Evolutionary conservation across 1,140 invertebrate species (phyloP).

Genomic region (Leptinotarsa texana): DNA sequence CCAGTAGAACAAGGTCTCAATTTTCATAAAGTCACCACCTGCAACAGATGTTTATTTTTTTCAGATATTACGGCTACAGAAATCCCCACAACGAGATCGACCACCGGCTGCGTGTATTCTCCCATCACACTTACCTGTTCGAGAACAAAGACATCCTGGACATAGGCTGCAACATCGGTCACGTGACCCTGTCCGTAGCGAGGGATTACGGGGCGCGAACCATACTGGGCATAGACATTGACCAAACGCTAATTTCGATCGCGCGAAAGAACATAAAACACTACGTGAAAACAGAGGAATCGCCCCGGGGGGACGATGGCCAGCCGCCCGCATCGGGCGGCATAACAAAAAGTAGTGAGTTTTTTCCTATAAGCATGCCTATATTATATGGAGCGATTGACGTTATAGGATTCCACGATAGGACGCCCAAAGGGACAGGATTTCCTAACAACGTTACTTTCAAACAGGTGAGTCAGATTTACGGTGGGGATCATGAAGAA

Average conservation of each 20-base stretch:
- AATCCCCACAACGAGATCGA: constrained; percentile 82
- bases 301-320: constrained; percentile 34
- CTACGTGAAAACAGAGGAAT: constrained; percentile 65
- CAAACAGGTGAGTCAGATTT: constrained; percentile 69
- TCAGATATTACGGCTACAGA: constrained; percentile 91
- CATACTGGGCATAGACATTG: constrained; percentile 95
- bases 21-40: no score
- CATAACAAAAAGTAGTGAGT: constrained; percentile 56
- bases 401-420: constrained; percentile 62
- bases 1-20: no score
- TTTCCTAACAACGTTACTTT: constrained; percentile 89
- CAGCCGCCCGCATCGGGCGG: constrained; percentile 25
- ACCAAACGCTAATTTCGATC: constrained; percentile 80
- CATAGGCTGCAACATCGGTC: constrained; percentile 97
- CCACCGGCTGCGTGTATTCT: constrained; percentile 78
- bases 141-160: constrained; percentile 90
- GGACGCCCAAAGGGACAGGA: constrained; percentile 58
- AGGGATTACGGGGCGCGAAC: constrained; percentile 80
- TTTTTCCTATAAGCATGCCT: constrained; percentile 85
- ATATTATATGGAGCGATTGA: constrained; percentile 80
- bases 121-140: constrained; percentile 80
- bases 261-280: constrained; percentile 82
- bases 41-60: constrained; percentile 39
- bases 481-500: no score
- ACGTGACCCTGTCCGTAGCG: constrained; percentile 87